Conservation (phyloP, 2,797 vertebrate genomes). For the Poeciliopsis infans region DNA sequence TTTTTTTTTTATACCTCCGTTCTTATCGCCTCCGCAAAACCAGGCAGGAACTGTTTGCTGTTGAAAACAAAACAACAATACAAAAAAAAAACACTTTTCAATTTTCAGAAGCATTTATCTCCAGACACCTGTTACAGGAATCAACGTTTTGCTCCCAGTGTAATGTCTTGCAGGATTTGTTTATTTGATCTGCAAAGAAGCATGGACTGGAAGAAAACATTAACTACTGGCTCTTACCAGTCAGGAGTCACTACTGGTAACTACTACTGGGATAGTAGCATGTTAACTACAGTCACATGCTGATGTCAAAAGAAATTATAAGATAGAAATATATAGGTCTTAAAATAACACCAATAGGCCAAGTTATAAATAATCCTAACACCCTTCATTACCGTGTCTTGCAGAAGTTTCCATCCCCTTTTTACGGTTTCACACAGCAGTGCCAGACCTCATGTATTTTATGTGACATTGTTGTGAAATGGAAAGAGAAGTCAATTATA, state of each 20-base stretch:
- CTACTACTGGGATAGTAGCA: no score
- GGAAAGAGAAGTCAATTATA: neutral
- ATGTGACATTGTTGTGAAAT: neutral
- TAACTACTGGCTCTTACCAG: neutral
- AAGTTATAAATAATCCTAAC: neutral
- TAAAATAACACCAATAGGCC: neutral
- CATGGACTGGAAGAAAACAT: neutral
- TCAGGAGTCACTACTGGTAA: no score
- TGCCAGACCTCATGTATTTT: neutral
- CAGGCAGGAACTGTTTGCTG: neutral
- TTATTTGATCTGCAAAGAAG: neutral
- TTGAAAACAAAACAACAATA: neutral
- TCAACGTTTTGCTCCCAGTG: neutral
- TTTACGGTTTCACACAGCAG: neutral
- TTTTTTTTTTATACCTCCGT: neutral
- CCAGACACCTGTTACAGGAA: slow-evolving; percentile 6
- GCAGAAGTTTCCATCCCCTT: neutral
- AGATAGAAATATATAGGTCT: neutral
- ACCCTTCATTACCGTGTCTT: neutral
- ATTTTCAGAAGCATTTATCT: slow-evolving; percentile 6
- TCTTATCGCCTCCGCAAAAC: neutral
- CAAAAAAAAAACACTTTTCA: neutral
- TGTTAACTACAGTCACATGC: neutral
- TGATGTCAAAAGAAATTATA: neutral
- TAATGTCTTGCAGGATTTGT: neutral